Conservation (phyloP, 2,797 vertebrate genomes). For the Heterohyrax brucei region DNA sequence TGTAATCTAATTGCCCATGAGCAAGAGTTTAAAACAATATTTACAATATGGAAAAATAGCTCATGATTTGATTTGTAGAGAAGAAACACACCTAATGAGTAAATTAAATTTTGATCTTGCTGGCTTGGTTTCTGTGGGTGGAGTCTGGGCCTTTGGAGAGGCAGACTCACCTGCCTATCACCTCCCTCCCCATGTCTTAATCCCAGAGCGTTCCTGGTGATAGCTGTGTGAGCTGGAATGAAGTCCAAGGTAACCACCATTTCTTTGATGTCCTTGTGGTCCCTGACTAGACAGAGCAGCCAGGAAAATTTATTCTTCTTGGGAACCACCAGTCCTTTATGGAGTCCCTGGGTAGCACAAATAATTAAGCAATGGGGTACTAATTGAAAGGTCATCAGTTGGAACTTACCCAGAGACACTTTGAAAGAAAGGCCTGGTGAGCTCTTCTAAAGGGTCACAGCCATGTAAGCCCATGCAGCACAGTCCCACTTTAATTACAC, state of each 20-base stretch:
- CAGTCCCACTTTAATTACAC: not conserved
- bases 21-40: conserved; percentile 89
- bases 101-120: conserved; percentile 86
- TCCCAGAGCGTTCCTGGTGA: not conserved
- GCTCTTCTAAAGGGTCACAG: not conserved
- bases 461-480: not conserved
- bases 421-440: not conserved
- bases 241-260: not conserved
- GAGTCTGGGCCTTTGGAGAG: conserved; percentile 55
- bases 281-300: not conserved
- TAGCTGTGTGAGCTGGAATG: not conserved
- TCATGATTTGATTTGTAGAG: conserved; percentile 88
- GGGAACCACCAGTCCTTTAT: not conserved
- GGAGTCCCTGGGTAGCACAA: not conserved
- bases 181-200: not conserved
- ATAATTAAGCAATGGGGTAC: not conserved
- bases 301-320: not conserved
- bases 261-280: not conserved
- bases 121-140: conserved; percentile 76
- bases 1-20: conserved; percentile 88
- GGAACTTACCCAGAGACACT: not conserved
- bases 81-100: conserved; percentile 87
- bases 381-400: not conserved
- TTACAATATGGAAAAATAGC: conserved; percentile 88
- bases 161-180: not conserved